Conservation (phyloP, 2,113 vertebrate species). For the Antechinus flavipes region DNA sequence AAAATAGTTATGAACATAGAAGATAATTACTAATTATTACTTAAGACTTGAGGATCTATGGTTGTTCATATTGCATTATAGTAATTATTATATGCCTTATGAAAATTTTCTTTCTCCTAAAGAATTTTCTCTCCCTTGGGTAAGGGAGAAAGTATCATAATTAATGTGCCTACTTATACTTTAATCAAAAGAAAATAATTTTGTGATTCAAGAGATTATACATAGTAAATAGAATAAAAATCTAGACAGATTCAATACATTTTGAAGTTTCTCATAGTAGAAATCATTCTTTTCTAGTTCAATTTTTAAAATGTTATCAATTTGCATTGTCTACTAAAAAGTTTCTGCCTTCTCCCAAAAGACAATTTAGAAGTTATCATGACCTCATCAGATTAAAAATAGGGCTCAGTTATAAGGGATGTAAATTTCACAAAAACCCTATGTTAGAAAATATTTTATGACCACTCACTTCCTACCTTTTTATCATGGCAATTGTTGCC, state of each 20-base stretch:
- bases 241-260: background rate
- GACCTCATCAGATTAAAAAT: background rate
- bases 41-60: constrained; percentile 32
- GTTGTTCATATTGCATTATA: background rate
- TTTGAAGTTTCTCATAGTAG: background rate
- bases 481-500: background rate
- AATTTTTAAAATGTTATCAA: constrained; percentile 29
- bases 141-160: background rate
- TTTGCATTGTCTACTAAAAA: background rate
- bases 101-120: constrained; percentile 8
- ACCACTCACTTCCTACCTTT: background rate
- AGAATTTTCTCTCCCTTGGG: background rate
- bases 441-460: background rate
- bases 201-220: background rate
- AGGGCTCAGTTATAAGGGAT: background rate
- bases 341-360: constrained; percentile 15
- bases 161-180: background rate
- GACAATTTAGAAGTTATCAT: background rate
- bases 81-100: background rate
- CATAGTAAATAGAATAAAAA: constrained; percentile 14
- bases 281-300: background rate
- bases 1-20: constrained; percentile 20
- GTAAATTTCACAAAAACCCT: fast-evolving
- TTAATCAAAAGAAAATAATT: background rate
- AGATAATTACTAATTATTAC: background rate